Evolutionary conservation across 2,797 vertebrate genomes (phyloP).

Genomic region (Cryptoblepharus egeriae): DNA sequence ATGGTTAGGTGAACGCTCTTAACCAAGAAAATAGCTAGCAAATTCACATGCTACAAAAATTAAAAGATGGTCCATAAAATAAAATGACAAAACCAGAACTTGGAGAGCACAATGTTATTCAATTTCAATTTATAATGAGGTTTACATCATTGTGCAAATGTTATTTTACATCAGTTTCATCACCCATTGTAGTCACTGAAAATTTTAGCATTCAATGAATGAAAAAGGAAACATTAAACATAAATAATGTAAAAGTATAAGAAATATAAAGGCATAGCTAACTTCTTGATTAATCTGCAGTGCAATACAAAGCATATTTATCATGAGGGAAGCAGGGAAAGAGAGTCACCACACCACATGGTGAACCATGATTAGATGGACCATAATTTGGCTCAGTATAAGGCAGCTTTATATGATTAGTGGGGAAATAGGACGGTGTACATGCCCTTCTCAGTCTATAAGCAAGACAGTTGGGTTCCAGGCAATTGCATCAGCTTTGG

Average conservation of each 20-base stretch:
- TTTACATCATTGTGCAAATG: background rate
- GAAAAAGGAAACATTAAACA: background rate
- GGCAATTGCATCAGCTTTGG: too few relatives aligned
- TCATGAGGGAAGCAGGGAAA: too few relatives aligned
- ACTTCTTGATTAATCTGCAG: too few relatives aligned
- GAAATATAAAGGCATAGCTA: background rate
- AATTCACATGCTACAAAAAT: constrained; percentile 54
- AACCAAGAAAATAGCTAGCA: constrained; percentile 65
- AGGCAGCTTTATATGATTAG: too few relatives aligned
- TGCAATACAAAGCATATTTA: too few relatives aligned
- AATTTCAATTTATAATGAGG: constrained; percentile 24
- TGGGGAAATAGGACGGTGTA: too few relatives aligned
- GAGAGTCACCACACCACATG: too few relatives aligned
- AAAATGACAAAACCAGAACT: constrained; percentile 57
- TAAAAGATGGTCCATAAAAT: constrained; percentile 61
- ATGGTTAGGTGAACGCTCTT: constrained; percentile 72
- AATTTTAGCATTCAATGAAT: constrained; percentile 14
- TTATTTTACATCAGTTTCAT: background rate
- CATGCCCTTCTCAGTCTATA: too few relatives aligned
- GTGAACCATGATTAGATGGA: too few relatives aligned
- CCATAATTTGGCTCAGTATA: too few relatives aligned
- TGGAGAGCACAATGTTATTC: constrained; percentile 44
- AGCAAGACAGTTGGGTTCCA: too few relatives aligned
- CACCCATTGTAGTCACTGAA: constrained; percentile 8
- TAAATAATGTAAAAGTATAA: background rate